A percentile compares a stretch with the other conserved stretches of the same genome.
Evolutionary conservation across 2,888 invertebrate genomes (phyloP).

Genomic region (Macrostomum cliftonense): DNA sequence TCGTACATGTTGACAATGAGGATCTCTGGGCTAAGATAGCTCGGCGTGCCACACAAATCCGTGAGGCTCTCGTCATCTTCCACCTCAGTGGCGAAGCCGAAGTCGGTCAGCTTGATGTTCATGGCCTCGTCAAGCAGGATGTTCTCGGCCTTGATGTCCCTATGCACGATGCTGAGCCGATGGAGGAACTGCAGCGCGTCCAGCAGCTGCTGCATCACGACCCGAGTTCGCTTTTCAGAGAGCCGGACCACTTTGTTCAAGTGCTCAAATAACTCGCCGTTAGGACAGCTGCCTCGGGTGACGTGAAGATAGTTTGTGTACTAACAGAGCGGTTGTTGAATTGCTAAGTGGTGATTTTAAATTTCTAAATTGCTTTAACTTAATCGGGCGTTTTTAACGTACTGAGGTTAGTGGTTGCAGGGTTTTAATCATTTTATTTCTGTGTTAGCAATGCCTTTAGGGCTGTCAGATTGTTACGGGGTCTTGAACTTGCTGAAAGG

Average conservation of each 20-base stretch:
- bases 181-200: conserved; percentile 84
- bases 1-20: conserved; percentile 42
- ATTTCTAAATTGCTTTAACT: too few species aligned
- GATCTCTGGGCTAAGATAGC: conserved; percentile 84
- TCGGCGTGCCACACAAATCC: conserved; percentile 58
- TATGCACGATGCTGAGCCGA: conserved; percentile 17
- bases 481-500: too few species aligned
- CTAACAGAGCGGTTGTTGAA: too few species aligned
- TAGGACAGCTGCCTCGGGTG: conserved; percentile 49
- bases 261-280: conserved; percentile 94
- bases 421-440: too few species aligned
- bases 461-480: too few species aligned
- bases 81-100: conserved; percentile 63
- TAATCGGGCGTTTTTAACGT: too few species aligned
- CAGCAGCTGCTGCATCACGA: conserved; percentile 57
- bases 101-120: conserved; percentile 93
- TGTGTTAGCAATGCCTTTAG: too few species aligned
- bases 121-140: conserved; percentile 79
- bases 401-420: too few species aligned
- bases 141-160: conserved; percentile 55
- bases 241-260: conserved; percentile 87
- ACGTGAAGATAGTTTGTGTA: too few species aligned
- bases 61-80: conserved; percentile 23
- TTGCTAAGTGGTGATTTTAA: too few species aligned
- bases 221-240: conserved; percentile 86